Evolutionary conservation across 1,140 invertebrate species (phyloP).

Genomic region (Trichoplusia ni): DNA sequence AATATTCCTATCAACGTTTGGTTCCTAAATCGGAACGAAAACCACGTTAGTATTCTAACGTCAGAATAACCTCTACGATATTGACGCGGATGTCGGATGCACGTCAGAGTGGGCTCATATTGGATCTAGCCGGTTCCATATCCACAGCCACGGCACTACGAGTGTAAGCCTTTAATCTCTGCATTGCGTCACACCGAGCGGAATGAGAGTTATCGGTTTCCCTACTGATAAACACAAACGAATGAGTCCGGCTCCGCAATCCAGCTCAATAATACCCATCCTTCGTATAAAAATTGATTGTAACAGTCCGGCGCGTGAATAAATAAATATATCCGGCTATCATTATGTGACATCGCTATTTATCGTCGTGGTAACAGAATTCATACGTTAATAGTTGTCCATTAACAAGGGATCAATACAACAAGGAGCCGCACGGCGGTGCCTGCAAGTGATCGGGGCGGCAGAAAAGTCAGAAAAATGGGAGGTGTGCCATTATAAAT

Average conservation of each 20-base stretch:
- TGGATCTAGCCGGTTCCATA: constrained; percentile 61
- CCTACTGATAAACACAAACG: constrained; percentile 75
- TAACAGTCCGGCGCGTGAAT: constrained; percentile 42
- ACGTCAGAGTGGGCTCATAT: constrained; percentile 58
- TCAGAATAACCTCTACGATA: constrained; percentile 33
- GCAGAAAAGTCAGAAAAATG: constrained; percentile 38
- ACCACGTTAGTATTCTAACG: constrained; percentile 17
- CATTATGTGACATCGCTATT: constrained; percentile 48
- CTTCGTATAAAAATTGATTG: constrained; percentile 66
- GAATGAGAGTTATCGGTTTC: constrained; percentile 77
- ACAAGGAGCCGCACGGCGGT: constrained; percentile 1
- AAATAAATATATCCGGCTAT: constrained; percentile 49
- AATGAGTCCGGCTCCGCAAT: constrained; percentile 60
- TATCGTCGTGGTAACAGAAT: constrained; percentile 63
- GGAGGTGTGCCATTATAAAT: constrained; percentile 36
- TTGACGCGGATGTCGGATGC: constrained; percentile 43
- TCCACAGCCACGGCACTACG: constrained; percentile 57
- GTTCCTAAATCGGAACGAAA: constrained; percentile 7
- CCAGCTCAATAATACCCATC: constrained; percentile 64
- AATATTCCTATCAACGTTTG: background rate
- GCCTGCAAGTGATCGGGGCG: constrained; percentile 30
- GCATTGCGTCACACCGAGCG: constrained; percentile 73
- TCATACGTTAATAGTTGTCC: constrained; percentile 60
- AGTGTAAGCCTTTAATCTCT: constrained; percentile 78
- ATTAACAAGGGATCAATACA: constrained; percentile 48